Evolutionary conservation across 2,113 vertebrate species (phyloP), one percentile per base, ranked within the genome.

Genomic region (Alethe castanea): DNA sequence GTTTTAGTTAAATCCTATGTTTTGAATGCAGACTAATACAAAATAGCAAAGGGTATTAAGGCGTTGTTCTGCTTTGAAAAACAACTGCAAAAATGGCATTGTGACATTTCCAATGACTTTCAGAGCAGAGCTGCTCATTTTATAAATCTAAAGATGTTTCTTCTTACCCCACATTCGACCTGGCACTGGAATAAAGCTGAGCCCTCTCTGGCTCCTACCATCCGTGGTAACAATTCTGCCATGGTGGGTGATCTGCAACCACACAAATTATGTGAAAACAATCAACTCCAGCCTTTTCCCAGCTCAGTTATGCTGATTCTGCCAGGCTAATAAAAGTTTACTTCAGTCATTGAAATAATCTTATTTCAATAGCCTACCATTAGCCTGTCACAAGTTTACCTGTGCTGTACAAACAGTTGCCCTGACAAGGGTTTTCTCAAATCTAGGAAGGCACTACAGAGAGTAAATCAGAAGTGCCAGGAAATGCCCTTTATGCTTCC

Each of bases 131-230:
- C 52, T 70, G 60, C 84, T 96, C 60, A 53, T 96, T 97, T 94
- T 95, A 44, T 62, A 90, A 86, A 94, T 95, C 42, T 74, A 53
- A 93, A 86, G 56, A 93, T 93, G 85, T 95, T 95, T 88, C 38
- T 85, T 95, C 66, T 91, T 87, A 76, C 59, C 31, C 66, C 38
- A 48, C 64, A 71, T 94, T 95, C 14, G 35, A 80, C 81, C 90
- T 93, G 88, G 82, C 90, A 93, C 14, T 35, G 85, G 85, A 95
- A 86, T 77, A 92, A 93, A 86, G 67, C 79, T 86, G 71, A 56
- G 50, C 8, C 61, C 36, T 89, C 25, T 61, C 48, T 72, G 88
- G 53, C 89, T 89, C 26, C 79, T 66, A 35, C 56, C 42, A 24
- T 62, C 59, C 42, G 2, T 4, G 4, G 42, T 54, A 90, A 80